Evolutionary conservation across 2,888 invertebrate species (phyloP).

Genomic region (Nudaria mundana): DNA sequence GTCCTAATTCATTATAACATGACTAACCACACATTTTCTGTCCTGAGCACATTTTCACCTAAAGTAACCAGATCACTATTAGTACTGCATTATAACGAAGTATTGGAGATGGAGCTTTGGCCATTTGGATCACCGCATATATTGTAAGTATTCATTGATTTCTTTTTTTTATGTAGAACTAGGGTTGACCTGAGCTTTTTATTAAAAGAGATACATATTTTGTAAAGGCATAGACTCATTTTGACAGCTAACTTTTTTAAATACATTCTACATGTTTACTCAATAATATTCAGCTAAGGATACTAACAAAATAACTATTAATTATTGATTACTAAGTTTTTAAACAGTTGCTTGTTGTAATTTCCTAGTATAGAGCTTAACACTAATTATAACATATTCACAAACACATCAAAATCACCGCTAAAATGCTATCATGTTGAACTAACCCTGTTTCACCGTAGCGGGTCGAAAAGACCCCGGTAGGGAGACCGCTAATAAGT

Average conservation of each 20-base stretch:
- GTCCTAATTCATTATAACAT: constrained; percentile 26
- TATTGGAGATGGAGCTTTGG: constrained; percentile 7
- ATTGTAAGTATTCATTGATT: constrained; percentile 31
- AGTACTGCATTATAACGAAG: constrained; percentile 8
- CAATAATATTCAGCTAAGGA: too few relatives aligned
- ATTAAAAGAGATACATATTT: too few relatives aligned
- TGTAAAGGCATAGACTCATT: too few relatives aligned
- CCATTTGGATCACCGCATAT: constrained; percentile 14
- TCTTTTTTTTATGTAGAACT: not conserved
- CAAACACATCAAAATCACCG: not conserved
- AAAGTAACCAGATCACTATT: constrained; percentile 64
- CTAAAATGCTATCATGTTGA: constrained; percentile 19
- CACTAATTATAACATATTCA: too few relatives aligned
- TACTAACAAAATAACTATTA: too few relatives aligned
- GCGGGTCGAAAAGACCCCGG: constrained; percentile 47
- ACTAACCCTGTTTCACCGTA: constrained; percentile 42
- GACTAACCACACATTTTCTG: constrained; percentile 68
- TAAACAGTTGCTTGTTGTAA: too few relatives aligned
- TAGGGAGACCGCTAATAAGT: constrained; percentile 72
- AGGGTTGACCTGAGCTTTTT: too few relatives aligned
- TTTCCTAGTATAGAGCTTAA: too few relatives aligned
- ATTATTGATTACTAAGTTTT: too few relatives aligned
- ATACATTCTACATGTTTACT: too few relatives aligned
- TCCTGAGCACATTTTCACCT: constrained; percentile 65
- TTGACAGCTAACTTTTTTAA: not conserved